A percentile compares a stretch with the other conserved stretches of the same genome.
Evolutionary conservation across 2,797 vertebrate genomes (phyloP).

Genomic region (Artibeus jamaicensis): DNA sequence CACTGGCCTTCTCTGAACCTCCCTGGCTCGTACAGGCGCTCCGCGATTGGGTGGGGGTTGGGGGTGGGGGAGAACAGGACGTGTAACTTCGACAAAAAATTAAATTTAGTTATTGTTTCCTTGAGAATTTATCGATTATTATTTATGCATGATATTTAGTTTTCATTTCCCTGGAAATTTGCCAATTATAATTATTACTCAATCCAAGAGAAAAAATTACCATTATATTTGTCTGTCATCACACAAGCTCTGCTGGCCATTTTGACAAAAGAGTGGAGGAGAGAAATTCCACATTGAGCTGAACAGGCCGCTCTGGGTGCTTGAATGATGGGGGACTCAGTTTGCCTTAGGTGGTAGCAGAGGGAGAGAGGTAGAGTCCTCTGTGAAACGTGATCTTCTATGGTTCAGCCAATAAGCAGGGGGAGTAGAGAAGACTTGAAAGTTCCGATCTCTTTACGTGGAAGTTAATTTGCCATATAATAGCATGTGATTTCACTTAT

Average conservation of each 20-base stretch:
- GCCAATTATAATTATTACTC: neutral
- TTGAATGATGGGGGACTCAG: accelerated
- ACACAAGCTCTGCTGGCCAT: neutral
- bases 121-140: neutral
- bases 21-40: neutral
- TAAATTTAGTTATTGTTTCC: neutral
- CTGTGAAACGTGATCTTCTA: too few species aligned
- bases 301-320: accelerated
- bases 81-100: neutral
- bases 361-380: neutral
- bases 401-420: too few species aligned
- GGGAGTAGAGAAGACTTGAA: neutral
- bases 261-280: neutral
- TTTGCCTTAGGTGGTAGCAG: accelerated
- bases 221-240: neutral
- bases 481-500: neutral
- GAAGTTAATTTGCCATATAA: neutral
- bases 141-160: neutral
- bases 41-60: accelerated
- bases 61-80: accelerated
- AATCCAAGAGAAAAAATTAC: neutral
- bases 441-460: neutral
- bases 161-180: neutral
- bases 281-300: neutral
- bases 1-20: accelerated